Evolutionary conservation across 2,888 invertebrate genomes (phyloP).

Genomic region (Epinotia brunnichana): DNA sequence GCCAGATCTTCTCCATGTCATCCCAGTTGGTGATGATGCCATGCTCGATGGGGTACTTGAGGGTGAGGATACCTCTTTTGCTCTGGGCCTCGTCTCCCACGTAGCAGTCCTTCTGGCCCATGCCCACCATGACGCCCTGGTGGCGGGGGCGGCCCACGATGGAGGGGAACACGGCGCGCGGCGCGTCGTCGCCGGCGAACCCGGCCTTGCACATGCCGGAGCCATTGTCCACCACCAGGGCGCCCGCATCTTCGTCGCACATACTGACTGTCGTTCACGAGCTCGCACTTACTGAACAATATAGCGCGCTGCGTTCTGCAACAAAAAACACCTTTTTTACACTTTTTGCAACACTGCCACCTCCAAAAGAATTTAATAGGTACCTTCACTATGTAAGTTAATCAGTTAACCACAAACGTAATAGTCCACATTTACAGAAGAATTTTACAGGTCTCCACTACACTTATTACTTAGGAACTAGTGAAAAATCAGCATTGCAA

Average conservation of each 20-base stretch:
- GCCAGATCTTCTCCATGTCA: conserved; percentile 99
- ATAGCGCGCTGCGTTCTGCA: conserved; percentile 32
- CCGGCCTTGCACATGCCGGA: conserved; percentile 98
- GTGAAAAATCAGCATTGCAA: too few relatives aligned
- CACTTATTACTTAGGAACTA: not conserved
- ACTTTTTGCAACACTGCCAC: not conserved
- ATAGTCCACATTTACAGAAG: not conserved
- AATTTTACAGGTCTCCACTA: too few relatives aligned
- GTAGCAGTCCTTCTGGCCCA: conserved; percentile 96
- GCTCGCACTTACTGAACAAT: conserved; percentile 27
- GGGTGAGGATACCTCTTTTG: conserved; percentile 92
- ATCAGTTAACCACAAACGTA: not conserved
- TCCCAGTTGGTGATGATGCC: conserved; percentile 98
- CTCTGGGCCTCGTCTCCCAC: conserved; percentile 94
- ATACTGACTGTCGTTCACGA: conserved; percentile 68
- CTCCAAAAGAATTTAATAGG: not conserved
- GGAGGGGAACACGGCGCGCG: conserved; percentile 96
- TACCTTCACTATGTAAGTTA: not conserved
- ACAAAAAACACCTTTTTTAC: conserved; percentile 2
- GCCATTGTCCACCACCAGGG: conserved; percentile 96
- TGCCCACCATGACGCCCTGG: conserved; percentile 95
- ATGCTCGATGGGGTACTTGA: conserved; percentile 97
- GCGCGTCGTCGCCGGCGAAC: conserved; percentile 96
- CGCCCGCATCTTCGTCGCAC: conserved; percentile 98
- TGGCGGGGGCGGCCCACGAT: conserved; percentile 96